phyloP scores from a whole-genome alignment of 2,888 invertebrate genomes.

The Drosophila vallismaia region DNA sequence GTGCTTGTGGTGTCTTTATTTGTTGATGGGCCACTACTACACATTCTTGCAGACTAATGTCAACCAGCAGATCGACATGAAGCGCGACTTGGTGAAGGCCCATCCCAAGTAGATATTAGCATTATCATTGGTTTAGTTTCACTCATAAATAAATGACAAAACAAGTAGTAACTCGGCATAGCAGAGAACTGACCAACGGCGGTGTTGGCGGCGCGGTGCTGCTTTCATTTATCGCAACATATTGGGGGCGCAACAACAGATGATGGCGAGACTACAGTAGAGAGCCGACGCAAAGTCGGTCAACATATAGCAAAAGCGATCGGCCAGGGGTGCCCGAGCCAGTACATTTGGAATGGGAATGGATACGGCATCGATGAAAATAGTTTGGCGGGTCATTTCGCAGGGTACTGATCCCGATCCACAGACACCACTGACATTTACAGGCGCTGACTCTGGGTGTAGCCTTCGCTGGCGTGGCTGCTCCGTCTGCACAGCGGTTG shows the following conservation, averaged over 20 bases:
- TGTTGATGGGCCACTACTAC: constrained; percentile 56
- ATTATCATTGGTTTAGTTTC: constrained; percentile 4
- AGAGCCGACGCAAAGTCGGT: constrained; percentile 69
- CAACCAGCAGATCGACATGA: constrained; percentile 16
- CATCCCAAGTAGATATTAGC: constrained; percentile 6
- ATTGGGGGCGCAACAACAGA: constrained; percentile 72
- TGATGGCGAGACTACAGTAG: constrained; percentile 68
- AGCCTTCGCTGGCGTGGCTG: constrained; percentile 45
- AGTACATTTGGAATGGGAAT: constrained; percentile 27
- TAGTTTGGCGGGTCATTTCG: constrained; percentile 53
- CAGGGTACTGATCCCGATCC: constrained; percentile 44
- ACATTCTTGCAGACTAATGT: constrained; percentile 45
- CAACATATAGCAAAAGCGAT: constrained; percentile 71
- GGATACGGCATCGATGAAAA: constrained; percentile 54
- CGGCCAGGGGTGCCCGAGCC: constrained; percentile 54
- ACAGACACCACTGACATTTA: not conserved
- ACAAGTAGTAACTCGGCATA: not conserved
- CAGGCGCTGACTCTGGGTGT: not conserved
- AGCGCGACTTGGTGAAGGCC: not conserved
- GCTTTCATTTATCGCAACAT: constrained; percentile 59
- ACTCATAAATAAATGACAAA: not conserved
- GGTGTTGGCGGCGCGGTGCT: not conserved
- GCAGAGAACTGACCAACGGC: constrained; percentile 1
- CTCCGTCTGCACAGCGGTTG: constrained; percentile 55
- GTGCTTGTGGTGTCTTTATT: constrained; percentile 65